phyloP scores from a whole-genome alignment of 1,140 invertebrate species.

The Nephotettix cincticeps region DNA sequence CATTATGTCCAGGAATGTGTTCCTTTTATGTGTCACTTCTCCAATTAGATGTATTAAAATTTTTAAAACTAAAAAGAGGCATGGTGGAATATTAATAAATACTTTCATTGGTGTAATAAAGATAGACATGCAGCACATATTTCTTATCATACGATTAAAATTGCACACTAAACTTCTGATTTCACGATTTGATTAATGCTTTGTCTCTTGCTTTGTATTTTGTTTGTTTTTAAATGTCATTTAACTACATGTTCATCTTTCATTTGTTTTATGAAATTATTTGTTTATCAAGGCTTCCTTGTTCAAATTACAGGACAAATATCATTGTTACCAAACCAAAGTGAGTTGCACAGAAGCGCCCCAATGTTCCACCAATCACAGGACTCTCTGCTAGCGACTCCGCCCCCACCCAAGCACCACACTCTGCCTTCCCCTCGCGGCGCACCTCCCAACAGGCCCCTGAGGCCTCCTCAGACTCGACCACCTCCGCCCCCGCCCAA shows the following conservation, averaged over 20 bases:
- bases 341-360: constrained; percentile 36
- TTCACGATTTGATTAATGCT: not conserved
- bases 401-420: constrained; percentile 33
- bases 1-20: no score
- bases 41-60: no score
- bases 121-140: no score
- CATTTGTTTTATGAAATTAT: no score
- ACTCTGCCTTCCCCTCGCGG: constrained; percentile 14
- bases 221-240: not conserved
- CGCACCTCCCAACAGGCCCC: constrained; percentile 45
- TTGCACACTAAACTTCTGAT: not conserved
- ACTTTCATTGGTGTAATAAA: no score
- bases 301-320: not conserved
- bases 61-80: no score
- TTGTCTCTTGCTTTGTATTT: not conserved
- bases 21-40: no score
- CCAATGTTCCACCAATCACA: constrained; percentile 55
- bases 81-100: no score
- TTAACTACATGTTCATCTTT: not conserved
- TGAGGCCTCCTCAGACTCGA: constrained; percentile 47
- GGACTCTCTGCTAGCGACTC: constrained; percentile 47
- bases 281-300: not conserved
- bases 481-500: constrained; percentile 39
- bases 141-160: no score
- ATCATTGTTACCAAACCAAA: constrained; percentile 8